These are phyloP conservation scores for Heliopora coerulea DNA, from an alignment of 92 coral and sea anemone species.

Conservation along the genomic window DNA sequence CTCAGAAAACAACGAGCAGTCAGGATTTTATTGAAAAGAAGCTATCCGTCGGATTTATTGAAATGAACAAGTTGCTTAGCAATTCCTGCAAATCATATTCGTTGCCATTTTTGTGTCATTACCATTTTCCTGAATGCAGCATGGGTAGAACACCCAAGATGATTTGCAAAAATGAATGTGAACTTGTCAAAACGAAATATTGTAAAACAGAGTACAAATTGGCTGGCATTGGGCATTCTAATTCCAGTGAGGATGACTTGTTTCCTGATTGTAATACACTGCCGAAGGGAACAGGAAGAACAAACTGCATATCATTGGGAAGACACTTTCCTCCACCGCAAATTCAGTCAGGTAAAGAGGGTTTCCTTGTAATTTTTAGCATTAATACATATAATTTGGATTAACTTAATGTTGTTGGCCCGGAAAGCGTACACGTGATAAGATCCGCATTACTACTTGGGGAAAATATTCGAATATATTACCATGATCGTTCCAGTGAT, in stretches of 20 bases:
- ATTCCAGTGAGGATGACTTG: constrained; percentile 48
- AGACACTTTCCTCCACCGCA: background rate
- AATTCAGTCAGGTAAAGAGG: background rate
- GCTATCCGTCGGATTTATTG: constrained; percentile 51
- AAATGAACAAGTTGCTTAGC: constrained; percentile 54
- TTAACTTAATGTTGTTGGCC: no score
- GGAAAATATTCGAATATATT: no score
- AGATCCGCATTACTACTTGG: no score
- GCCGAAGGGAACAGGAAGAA: constrained; percentile 32
- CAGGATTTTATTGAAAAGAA: constrained; percentile 74
- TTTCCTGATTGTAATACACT: constrained; percentile 71
- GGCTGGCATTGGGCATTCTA: constrained; percentile 10
- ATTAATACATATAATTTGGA: no score
- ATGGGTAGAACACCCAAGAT: constrained; percentile 54
- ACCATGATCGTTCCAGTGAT: no score
- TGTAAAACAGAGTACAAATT: constrained; percentile 65
- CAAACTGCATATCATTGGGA: background rate
- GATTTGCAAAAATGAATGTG: constrained; percentile 84
- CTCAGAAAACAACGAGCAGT: constrained; percentile 44
- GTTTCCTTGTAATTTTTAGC: no score
- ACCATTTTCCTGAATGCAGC: constrained; percentile 68
- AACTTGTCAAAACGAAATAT: constrained; percentile 53
- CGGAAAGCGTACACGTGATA: no score
- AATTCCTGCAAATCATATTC: constrained; percentile 65
- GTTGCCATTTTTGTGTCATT: constrained; percentile 72